These are phyloP conservation scores for Schizopygopsis malacanthus DNA, from an alignment of 2,797 vertebrate genomes.

Conservation along the genomic window DNA sequence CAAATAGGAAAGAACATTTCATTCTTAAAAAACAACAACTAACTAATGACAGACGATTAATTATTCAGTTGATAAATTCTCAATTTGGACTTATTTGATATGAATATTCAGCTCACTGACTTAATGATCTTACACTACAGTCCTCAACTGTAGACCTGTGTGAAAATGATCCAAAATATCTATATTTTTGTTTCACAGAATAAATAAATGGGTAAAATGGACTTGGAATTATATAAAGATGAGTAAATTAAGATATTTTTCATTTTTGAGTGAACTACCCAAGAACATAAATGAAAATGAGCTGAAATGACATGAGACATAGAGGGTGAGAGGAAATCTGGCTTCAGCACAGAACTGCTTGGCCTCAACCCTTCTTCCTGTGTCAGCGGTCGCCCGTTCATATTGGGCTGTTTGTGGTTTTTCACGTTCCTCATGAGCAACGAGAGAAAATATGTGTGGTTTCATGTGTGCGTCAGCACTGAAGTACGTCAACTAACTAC, in stretches of 20 bases:
- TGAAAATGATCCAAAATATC: not conserved
- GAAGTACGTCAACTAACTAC: constrained; percentile 32
- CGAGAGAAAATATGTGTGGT: constrained; percentile 19
- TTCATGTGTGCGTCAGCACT: constrained; percentile 32
- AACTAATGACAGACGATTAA: not conserved
- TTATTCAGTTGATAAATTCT: too few relatives aligned
- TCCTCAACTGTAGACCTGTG: not conserved
- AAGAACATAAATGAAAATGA: not conserved
- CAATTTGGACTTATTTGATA: not conserved
- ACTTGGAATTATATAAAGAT: not conserved
- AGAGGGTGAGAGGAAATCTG: constrained; percentile 47
- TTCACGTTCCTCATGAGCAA: constrained; percentile 45
- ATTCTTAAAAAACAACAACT: too few relatives aligned
- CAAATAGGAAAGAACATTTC: not conserved
- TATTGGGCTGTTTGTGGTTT: constrained; percentile 47
- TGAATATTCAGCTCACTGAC: not conserved
- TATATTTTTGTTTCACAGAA: not conserved
- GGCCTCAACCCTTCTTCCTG: constrained; percentile 45
- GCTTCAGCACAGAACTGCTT: constrained; percentile 26
- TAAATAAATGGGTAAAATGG: not conserved
- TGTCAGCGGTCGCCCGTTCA: constrained; percentile 27
- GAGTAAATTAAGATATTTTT: not conserved
- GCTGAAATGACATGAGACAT: not conserved
- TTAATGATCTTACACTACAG: not conserved
- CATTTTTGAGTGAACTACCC: not conserved